These are phyloP conservation scores for Bombus soroeensis DNA, from an alignment of 1,140 invertebrate species.

Conservation along the genomic window DNA sequence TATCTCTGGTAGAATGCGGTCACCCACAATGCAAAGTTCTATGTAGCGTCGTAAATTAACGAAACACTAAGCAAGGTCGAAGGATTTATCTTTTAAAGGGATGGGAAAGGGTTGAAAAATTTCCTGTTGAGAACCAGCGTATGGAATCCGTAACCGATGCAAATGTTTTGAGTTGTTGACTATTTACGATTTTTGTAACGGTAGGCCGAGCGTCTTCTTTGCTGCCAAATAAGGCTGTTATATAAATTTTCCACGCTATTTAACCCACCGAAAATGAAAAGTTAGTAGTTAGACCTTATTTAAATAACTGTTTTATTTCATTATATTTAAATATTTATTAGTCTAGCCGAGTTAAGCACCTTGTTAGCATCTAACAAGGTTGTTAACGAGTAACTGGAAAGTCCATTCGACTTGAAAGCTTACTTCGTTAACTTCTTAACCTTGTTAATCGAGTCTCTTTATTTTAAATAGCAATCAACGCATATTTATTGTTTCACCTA, in stretches of 20 bases:
- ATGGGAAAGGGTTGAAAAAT: no score
- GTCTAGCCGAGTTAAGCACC: rapidly evolving
- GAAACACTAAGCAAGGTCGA: not conserved
- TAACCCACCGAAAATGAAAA: rapidly evolving
- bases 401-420: rapidly evolving
- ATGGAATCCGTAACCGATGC: rapidly evolving
- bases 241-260: rapidly evolving
- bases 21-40: conserved; percentile 35
- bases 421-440: no score
- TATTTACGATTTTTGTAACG: no score
- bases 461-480: rapidly evolving
- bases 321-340: no score
- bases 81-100: rapidly evolving
- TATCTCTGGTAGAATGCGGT: conserved; percentile 48
- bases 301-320: rapidly evolving
- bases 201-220: no score
- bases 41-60: conserved; percentile 56
- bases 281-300: no score
- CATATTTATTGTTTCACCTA: rapidly evolving
- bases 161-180: rapidly evolving
- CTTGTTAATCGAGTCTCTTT: no score
- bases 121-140: rapidly evolving
- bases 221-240: rapidly evolving
- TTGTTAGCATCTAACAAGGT: no score
- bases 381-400: no score